Conservation (phyloP, 2,797 vertebrate genomes). For the Neomorphus geoffroyi region DNA sequence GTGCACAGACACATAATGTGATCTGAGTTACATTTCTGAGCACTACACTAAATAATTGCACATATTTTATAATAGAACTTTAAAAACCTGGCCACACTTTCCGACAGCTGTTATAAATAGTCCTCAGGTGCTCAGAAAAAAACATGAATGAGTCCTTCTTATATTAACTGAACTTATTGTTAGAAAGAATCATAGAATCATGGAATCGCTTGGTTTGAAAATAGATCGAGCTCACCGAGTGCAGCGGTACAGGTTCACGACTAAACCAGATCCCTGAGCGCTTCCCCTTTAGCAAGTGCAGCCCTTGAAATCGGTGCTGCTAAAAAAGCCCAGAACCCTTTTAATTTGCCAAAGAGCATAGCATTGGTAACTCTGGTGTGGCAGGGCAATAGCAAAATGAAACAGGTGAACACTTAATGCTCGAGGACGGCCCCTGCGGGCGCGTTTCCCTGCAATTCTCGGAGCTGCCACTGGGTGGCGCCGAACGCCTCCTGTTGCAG, state of each 20-base stretch:
- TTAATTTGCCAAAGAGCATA: fast-evolving
- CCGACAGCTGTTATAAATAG: not conserved
- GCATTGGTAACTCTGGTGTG: not conserved
- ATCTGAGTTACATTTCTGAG: not conserved
- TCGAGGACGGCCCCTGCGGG: fast-evolving
- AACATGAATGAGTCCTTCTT: not conserved
- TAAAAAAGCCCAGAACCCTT: not conserved
- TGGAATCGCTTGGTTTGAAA: no score
- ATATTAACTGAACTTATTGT: not conserved
- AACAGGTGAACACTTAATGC: not conserved
- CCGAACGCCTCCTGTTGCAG: slow-evolving; percentile 39
- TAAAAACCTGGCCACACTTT: not conserved
- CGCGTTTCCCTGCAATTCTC: slow-evolving; percentile 32
- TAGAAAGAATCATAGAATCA: no score
- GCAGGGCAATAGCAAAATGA: not conserved
- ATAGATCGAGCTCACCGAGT: no score
- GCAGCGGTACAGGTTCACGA: no score
- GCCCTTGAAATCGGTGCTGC: not conserved
- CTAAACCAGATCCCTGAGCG: no score
- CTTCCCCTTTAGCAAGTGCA: not conserved
- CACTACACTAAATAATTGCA: not conserved
- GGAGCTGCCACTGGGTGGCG: slow-evolving; percentile 68
- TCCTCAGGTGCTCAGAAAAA: not conserved
- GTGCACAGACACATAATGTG: not conserved
- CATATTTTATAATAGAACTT: not conserved